A percentile compares a stretch with the other conserved stretches of the same genome.
phyloP scores from a whole-genome alignment of 2,888 invertebrate species.

The Hirtodrosophila alboralis region DNA sequence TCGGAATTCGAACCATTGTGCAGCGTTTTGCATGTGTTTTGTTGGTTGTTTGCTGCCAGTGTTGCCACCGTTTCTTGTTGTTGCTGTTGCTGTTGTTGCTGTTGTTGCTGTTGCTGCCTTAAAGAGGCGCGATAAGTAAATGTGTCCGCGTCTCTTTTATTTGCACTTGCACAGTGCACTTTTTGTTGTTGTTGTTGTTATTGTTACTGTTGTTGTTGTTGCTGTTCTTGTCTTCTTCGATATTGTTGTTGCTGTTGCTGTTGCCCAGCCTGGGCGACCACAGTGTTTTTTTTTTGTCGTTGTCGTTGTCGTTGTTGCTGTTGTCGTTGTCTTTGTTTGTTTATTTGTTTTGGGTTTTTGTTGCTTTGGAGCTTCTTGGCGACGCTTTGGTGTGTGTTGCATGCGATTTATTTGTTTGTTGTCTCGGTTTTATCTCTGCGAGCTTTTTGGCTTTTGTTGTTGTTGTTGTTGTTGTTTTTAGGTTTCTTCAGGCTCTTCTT shows the following conservation, averaged over 20 bases:
- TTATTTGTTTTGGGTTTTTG: constrained; percentile 59
- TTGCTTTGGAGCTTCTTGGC: constrained; percentile 36
- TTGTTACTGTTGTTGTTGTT: constrained; percentile 32
- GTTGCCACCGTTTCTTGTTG: constrained; percentile 74
- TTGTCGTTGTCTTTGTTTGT: constrained; percentile 59
- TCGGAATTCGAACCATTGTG: no score
- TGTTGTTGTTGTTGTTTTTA: constrained; percentile 22
- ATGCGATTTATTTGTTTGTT: constrained; percentile 77
- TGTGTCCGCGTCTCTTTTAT: constrained; percentile 78
- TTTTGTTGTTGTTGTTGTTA: constrained; percentile 36
- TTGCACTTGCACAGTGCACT: constrained; percentile 73
- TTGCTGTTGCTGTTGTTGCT: constrained; percentile 34
- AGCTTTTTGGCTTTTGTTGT: constrained; percentile 47
- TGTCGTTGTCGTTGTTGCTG: constrained; percentile 18
- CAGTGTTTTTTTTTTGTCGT: constrained; percentile 24
- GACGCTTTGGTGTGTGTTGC: constrained; percentile 57
- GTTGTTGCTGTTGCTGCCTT: constrained; percentile 52
- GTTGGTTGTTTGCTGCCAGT: constrained; percentile 54
- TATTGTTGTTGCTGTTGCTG: constrained; percentile 38
- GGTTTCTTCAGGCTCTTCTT: constrained; percentile 12
- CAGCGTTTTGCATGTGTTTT: constrained; percentile 79
- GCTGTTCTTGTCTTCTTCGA: no score
- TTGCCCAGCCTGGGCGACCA: constrained; percentile 59
- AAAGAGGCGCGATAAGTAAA: constrained; percentile 80
- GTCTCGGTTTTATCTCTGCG: constrained; percentile 78